phyloP scores from a whole-genome alignment of 2,113 vertebrate genomes.

The Limanda limanda region DNA sequence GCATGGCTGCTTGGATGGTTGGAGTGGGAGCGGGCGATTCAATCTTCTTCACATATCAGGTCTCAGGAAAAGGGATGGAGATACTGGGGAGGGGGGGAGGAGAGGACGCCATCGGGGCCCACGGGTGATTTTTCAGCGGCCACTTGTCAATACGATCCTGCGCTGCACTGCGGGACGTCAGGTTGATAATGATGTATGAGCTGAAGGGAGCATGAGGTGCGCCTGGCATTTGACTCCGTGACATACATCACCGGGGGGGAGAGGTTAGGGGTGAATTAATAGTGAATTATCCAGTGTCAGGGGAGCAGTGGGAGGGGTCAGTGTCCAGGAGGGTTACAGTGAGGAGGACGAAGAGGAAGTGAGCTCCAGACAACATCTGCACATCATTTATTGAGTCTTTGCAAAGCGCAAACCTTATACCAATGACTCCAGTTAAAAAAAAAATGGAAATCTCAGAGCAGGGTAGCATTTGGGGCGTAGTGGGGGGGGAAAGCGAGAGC shows the following conservation, averaged over 20 bases:
- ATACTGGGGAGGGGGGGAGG: background rate
- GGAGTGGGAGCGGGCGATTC: constrained; percentile 43
- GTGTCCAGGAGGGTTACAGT: constrained; percentile 6
- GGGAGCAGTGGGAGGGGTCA: constrained; percentile 14
- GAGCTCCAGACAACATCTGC: constrained; percentile 10
- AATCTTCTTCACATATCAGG: constrained; percentile 59
- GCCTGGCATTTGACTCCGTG: constrained; percentile 35
- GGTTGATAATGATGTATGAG: constrained; percentile 51
- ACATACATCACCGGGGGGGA: constrained; percentile 59
- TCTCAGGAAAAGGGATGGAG: constrained; percentile 11
- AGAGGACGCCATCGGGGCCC: background rate
- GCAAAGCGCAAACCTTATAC: constrained; percentile 42
- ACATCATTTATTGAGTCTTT: constrained; percentile 36
- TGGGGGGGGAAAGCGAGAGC: background rate
- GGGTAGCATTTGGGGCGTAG: constrained; percentile 40
- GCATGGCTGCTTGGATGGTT: constrained; percentile 17
- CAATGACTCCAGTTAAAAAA: constrained; percentile 43
- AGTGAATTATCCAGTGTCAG: constrained; percentile 50
- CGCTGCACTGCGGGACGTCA: constrained; percentile 13
- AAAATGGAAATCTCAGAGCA: constrained; percentile 22
- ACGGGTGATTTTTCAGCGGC: constrained; percentile 56
- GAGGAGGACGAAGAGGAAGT: background rate
- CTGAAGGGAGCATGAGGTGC: constrained; percentile 15
- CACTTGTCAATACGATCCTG: constrained; percentile 57
- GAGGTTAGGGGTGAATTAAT: constrained; percentile 66